Percentiles rank a stretch among this genome's conserved stretches.
These are phyloP conservation scores for Ophioninae sp. DNA, from an alignment of 2,888 invertebrate genomes.

Conservation along the genomic window DNA sequence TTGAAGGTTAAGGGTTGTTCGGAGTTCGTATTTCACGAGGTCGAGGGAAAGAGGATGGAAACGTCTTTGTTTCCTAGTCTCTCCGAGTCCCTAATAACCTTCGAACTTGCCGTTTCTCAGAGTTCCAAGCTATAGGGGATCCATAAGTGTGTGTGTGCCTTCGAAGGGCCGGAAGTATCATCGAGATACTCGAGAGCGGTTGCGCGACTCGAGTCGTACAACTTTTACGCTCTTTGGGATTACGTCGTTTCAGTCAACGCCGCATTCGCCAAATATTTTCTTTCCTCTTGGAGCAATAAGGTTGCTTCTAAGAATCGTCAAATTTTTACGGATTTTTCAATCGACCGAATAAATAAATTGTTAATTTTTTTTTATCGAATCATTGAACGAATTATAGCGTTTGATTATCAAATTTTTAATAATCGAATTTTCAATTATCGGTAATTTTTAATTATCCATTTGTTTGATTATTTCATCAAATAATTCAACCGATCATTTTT, in stretches of 20 bases:
- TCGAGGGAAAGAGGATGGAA: not conserved
- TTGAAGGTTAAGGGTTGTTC: not conserved
- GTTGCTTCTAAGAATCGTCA: not conserved
- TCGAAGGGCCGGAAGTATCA: conserved; percentile 6
- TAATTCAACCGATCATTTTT: too few relatives aligned
- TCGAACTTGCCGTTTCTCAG: not conserved
- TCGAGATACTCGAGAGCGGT: conserved; percentile 3
- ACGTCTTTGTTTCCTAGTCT: not conserved
- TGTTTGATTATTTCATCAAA: too few relatives aligned
- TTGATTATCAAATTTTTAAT: too few relatives aligned
- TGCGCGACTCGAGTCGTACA: not conserved
- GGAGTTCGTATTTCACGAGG: conserved; percentile 6
- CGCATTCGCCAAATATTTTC: not conserved
- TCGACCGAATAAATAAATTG: too few relatives aligned
- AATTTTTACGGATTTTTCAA: too few relatives aligned
- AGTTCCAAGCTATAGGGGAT: not conserved
- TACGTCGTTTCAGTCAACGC: not conserved
- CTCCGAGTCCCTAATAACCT: not conserved
- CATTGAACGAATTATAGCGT: too few relatives aligned
- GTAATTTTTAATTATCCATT: too few relatives aligned
- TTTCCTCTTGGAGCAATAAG: not conserved
- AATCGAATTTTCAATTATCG: too few relatives aligned
- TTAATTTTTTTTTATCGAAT: too few relatives aligned
- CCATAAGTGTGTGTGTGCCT: not conserved
- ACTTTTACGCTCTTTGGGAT: not conserved